Percentiles rank a stretch among this genome's conserved stretches.
phyloP scores from a whole-genome alignment of 2,797 vertebrate species.

The Siniperca scherzeri region DNA sequence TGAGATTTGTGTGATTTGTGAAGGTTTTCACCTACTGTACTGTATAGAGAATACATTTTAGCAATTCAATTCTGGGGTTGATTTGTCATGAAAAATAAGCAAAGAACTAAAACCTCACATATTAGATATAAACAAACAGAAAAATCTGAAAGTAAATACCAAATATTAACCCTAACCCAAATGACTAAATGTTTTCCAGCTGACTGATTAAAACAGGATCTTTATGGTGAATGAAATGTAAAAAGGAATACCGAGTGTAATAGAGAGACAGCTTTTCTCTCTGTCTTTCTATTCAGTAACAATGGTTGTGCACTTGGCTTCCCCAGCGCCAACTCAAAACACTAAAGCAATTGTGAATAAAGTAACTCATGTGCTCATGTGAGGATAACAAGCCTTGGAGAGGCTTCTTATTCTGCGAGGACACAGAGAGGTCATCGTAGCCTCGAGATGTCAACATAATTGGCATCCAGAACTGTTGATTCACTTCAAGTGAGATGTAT shows the following conservation, averaged over 20 bases:
- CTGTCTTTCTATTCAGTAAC: neutral
- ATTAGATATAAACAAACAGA: neutral
- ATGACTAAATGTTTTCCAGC: neutral
- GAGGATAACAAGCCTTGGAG: slow-evolving; percentile 39
- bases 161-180: neutral
- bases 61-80: neutral
- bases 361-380: neutral
- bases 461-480: slow-evolving; percentile 60
- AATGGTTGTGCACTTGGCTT: neutral
- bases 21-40: neutral
- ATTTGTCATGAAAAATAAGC: neutral
- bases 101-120: neutral
- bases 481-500: slow-evolving; percentile 48
- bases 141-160: neutral
- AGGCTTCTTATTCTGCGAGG: slow-evolving; percentile 23
- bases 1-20: neutral
- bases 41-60: neutral
- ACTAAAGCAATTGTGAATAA: slow-evolving; percentile 13
- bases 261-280: neutral
- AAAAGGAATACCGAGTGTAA: neutral
- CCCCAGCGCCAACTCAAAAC: slow-evolving; percentile 1
- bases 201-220: neutral
- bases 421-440: slow-evolving; percentile 38
- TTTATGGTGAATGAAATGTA: slow-evolving; percentile 15
- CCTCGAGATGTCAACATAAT: slow-evolving; percentile 59